Percentiles rank a stretch among this genome's conserved stretches.
These are phyloP conservation scores for Sebastes schlegelii DNA, from an alignment of 2,113 vertebrate species.

Conservation along the genomic window DNA sequence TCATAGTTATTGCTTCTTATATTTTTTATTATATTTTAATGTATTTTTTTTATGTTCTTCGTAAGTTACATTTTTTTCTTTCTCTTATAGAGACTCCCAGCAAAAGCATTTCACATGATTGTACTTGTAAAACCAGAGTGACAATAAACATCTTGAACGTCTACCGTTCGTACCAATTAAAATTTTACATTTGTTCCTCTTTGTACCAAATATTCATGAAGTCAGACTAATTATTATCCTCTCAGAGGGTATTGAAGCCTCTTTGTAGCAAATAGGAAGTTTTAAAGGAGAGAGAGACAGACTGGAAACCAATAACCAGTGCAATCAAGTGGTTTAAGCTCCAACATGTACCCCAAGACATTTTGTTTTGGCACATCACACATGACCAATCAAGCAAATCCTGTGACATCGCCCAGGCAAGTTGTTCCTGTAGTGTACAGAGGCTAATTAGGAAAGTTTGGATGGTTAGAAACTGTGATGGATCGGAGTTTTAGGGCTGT, in stretches of 20 bases:
- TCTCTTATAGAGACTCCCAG: no score
- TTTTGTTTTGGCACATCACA: conserved; percentile 32
- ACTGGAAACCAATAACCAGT: conserved; percentile 12
- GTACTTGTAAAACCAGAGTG: no score
- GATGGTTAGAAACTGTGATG: background rate
- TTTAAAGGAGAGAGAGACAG: background rate
- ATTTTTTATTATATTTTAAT: no score
- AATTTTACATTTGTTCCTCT: conserved; percentile 4
- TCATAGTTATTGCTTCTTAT: no score
- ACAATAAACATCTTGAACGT: background rate
- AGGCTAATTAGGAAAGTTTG: conserved; percentile 32
- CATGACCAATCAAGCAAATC: conserved; percentile 27
- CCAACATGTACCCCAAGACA: background rate
- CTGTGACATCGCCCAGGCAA: background rate
- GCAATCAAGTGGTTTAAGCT: conserved; percentile 9
- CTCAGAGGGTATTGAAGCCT: background rate
- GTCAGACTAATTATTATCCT: conserved; percentile 15
- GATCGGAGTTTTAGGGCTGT: conserved; percentile 1
- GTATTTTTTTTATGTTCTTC: no score
- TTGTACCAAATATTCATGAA: conserved; percentile 8
- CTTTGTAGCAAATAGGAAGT: background rate
- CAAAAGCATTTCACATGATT: no score
- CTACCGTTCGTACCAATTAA: background rate
- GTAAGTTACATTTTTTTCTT: no score
- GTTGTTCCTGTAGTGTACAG: background rate